phyloP scores from a whole-genome alignment of 2,888 invertebrate species.

The Clostera curtula region DNA sequence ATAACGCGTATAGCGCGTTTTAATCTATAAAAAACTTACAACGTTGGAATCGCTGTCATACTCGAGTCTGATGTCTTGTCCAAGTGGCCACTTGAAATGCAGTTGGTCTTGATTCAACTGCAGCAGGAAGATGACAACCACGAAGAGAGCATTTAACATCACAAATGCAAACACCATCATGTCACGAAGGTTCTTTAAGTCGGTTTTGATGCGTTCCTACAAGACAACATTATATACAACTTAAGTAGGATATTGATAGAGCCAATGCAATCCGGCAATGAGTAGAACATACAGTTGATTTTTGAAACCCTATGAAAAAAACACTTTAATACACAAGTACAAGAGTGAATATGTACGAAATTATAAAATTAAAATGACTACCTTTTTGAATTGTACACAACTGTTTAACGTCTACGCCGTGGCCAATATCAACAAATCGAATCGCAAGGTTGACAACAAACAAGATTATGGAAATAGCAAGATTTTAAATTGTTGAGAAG shows the following conservation, averaged over 20 bases:
- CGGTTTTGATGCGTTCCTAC: constrained; percentile 89
- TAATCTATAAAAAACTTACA: constrained; percentile 33
- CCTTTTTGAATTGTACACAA: no score
- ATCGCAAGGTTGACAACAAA: no score
- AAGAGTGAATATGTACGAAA: no score
- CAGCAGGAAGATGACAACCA: constrained; percentile 96
- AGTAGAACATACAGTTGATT: no score
- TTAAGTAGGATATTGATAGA: neutral
- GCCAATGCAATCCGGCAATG: no score
- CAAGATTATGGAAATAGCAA: no score
- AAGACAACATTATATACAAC: constrained; percentile 24
- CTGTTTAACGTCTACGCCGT: no score
- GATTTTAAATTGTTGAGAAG: no score
- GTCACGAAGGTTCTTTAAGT: constrained; percentile 94
- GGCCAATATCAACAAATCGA: no score
- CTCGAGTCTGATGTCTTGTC: constrained; percentile 86
- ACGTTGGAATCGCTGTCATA: constrained; percentile 84
- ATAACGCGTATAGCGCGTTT: neutral
- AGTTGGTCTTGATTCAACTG: constrained; percentile 96
- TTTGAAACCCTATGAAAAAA: no score
- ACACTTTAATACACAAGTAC: no score
- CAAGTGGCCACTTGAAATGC: constrained; percentile 95
- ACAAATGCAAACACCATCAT: constrained; percentile 96
- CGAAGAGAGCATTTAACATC: constrained; percentile 98
- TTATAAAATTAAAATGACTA: no score